Conservation (phyloP, 1,140 invertebrate species). For the Solen grandis region DNA sequence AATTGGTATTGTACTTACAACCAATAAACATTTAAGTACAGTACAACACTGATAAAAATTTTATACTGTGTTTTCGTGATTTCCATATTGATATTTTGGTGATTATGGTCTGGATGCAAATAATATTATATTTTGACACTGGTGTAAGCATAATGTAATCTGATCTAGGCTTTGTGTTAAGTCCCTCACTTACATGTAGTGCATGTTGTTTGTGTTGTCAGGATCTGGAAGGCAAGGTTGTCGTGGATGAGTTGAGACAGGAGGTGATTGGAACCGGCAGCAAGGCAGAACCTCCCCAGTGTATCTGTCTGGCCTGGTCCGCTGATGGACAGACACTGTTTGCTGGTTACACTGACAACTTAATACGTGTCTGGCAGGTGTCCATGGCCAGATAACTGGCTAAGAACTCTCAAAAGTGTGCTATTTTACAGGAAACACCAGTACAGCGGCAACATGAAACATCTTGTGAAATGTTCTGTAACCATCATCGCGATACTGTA, state of each 20-base stretch:
- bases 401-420: constrained; percentile 4
- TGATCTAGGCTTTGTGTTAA: too few relatives aligned
- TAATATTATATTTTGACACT: too few relatives aligned
- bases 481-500: constrained; percentile 44
- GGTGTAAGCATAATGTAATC: too few relatives aligned
- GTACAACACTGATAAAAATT: too few relatives aligned
- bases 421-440: not conserved
- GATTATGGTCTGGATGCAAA: too few relatives aligned
- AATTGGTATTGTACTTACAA: too few relatives aligned
- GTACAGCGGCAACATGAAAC: not conserved
- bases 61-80: too few relatives aligned
- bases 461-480: constrained; percentile 24
- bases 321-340: constrained; percentile 99
- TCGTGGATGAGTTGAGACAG: constrained; percentile 98
- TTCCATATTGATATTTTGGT: too few relatives aligned
- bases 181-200: too few relatives aligned
- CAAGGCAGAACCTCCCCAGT: constrained; percentile 92
- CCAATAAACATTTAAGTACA: too few relatives aligned
- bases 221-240: constrained; percentile 99
- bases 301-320: constrained; percentile 99
- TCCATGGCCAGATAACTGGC: constrained; percentile 74
- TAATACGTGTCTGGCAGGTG: constrained; percentile 99
- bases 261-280: constrained; percentile 88
- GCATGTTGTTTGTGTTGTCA: too few relatives aligned
- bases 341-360: constrained; percentile 99